Percentiles rank a stretch among this genome's conserved stretches.
Evolutionary conservation across 2,113 vertebrate genomes (phyloP).

Genomic region (Laticauda colubrina): DNA sequence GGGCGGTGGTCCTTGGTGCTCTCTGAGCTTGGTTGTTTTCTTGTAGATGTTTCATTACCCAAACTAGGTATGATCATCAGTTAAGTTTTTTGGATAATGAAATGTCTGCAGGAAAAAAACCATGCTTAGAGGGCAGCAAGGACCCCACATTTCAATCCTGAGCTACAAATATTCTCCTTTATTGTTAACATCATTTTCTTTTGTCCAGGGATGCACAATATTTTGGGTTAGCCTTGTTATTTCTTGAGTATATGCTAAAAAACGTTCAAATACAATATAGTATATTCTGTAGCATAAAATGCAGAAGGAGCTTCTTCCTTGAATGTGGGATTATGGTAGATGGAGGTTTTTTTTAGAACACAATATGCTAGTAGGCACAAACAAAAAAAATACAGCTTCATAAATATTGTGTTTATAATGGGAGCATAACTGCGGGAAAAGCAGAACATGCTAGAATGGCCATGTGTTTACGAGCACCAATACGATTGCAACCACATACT

Average conservation of each 20-base stretch:
- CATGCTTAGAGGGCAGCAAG: background rate
- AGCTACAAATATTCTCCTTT: background rate
- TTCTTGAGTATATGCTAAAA: background rate
- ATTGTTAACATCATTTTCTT: background rate
- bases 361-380: background rate
- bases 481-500: background rate
- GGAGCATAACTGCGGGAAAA: background rate
- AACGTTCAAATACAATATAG: background rate
- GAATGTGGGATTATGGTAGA: background rate
- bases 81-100: background rate
- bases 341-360: background rate
- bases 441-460: background rate
- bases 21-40: too few relatives aligned
- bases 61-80: background rate
- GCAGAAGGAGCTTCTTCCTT: background rate
- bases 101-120: background rate
- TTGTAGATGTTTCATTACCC: background rate
- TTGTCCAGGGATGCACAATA: background rate
- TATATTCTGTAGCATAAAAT: background rate
- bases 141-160: background rate
- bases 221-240: background rate
- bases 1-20: background rate
- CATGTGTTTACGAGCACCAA: background rate
- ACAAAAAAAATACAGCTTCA: background rate
- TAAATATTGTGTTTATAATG: background rate